Base-by-base conservation (phyloP, 2,888 invertebrate species). In the Agonopterix subpropinquella region DNA sequence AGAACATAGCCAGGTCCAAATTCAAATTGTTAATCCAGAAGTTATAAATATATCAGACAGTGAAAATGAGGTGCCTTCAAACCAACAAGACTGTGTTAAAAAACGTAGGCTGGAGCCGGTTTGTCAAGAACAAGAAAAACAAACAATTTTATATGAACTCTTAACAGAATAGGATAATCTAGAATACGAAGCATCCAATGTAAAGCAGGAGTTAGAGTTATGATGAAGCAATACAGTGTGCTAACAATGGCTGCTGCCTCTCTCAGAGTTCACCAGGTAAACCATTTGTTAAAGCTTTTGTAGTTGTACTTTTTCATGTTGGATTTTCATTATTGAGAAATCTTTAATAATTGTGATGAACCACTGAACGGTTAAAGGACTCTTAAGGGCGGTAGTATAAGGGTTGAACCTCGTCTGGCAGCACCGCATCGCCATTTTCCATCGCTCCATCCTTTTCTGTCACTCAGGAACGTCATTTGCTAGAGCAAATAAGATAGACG, bases 181-280 rank as follows among this genome's bases (percentile, higher is more conserved):
- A 48, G 71, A 80, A 49, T 79, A 67, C 72, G 83, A 86, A 57
- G 74, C 74, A 28, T 84, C 81, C 62, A 70, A 72, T 65, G 72
- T 86, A 2, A 87, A 85, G 59, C 82, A 85, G 58, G 81, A 85
- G 59, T 77, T 61, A 60, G 39, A 73, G 72, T 28, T 77, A 77
- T 71, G 79, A 83, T 64, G 81, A 79, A 56, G 64, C 70, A 42
- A 79, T 83, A 57, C 60, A 65, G 57, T 65, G 86, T 47, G 80
- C 87, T 47, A 89, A 47, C 73, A 89, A 48, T 90, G 91, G 78
- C 78, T 82, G 11, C 63, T 80, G 44, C 86, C 91, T 44, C 85
- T 84, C 91, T 2, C 90, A 90, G 65, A 83, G 72, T 55, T 80
- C 87, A 53, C 80, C 84, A 13, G 75, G 76, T 2, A 85, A 85